A percentile compares a stretch with the other conserved stretches of the same genome.
Evolutionary conservation across 2,113 vertebrate genomes (phyloP).

Genomic region (Stegastes partitus): DNA sequence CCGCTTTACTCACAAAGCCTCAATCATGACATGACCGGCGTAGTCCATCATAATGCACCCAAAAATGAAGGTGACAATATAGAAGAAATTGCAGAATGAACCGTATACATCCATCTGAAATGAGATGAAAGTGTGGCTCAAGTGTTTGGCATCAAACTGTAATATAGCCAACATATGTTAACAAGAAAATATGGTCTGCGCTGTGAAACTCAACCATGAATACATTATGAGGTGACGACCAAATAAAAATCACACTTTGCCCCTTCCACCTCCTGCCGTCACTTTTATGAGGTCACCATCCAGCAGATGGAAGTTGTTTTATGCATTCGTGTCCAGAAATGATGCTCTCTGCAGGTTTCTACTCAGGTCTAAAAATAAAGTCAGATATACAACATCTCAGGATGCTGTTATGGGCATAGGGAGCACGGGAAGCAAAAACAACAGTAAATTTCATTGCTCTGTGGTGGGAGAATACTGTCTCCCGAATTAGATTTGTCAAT

Average conservation of each 20-base stretch:
- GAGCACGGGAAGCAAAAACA: constrained; percentile 43
- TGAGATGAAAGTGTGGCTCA: constrained; percentile 22
- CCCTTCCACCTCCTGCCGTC: no score
- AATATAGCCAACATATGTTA: constrained; percentile 44
- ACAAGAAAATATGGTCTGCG: constrained; percentile 43
- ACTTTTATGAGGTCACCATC: constrained; percentile 64
- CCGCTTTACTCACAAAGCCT: constrained; percentile 8
- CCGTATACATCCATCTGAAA: constrained; percentile 47
- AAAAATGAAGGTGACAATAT: constrained; percentile 50
- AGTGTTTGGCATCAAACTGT: constrained; percentile 28
- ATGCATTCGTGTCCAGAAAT: constrained; percentile 59
- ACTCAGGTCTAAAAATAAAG: constrained; percentile 71
- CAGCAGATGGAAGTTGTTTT: constrained; percentile 63
- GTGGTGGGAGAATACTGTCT: constrained; percentile 19
- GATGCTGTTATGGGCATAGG: neutral
- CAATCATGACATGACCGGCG: constrained; percentile 6
- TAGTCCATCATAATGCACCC: constrained; percentile 45
- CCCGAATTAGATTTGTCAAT: constrained; percentile 67
- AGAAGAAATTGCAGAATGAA: constrained; percentile 26
- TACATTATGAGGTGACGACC: constrained; percentile 59
- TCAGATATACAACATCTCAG: constrained; percentile 12
- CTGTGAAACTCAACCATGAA: constrained; percentile 50
- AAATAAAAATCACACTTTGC: constrained; percentile 67
- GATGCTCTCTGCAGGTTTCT: constrained; percentile 53
- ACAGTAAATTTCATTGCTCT: constrained; percentile 40